Evolutionary conservation across 2,888 invertebrate species (phyloP), one percentile per base, ranked within the genome.

Genomic region (Metopia argyrocephala): DNA sequence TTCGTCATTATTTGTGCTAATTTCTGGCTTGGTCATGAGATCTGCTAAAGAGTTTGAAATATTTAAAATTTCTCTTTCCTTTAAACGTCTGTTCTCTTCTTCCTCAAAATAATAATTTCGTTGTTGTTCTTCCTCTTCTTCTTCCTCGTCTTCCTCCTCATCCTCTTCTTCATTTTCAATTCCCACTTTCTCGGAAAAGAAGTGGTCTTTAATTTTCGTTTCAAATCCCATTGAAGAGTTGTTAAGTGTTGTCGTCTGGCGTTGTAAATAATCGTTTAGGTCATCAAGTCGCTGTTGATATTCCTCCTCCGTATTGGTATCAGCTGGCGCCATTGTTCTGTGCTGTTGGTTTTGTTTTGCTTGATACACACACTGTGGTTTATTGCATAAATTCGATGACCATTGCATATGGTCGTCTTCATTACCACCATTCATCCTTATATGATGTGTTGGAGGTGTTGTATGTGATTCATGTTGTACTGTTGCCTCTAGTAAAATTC

Each of bases 191-290:
- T n/a, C n/a, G n/a, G n/a, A n/a, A n/a, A n/a, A n/a, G n/a, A n/a
- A n/a, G 0, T 68, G 59, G 7, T 69, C 78, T 46, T 82, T 57
- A 18, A 56, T 73, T 9, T 54, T 3, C 56, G 61, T 27, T 74
- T n/a, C 85, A 48, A 90, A 90, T 28, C 91, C 90, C 76, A 94
- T 94, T 90, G 95, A 96, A 9, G 95, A 96, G 87, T 94, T 96
- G 87, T 96, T 96, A 65, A 97, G 90, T 84, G 97, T 90, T 31
- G 95, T 96, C 0, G 97, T 97, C 89, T 97, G 97, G 86, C 97
- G 97, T 5, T 96, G 96, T 84, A 97, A 91, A 90, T 96, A 97
- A 2, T 96, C 97, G 86, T 94, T 95, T 0, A 97, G 97, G 90
- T 97, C 97, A 84, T 97, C 97, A 92, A 45, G 71, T 12, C 57